A percentile compares a stretch with the other conserved stretches of the same genome.
Conservation (phyloP, 2,113 vertebrate species). For the Silurus glanis region DNA sequence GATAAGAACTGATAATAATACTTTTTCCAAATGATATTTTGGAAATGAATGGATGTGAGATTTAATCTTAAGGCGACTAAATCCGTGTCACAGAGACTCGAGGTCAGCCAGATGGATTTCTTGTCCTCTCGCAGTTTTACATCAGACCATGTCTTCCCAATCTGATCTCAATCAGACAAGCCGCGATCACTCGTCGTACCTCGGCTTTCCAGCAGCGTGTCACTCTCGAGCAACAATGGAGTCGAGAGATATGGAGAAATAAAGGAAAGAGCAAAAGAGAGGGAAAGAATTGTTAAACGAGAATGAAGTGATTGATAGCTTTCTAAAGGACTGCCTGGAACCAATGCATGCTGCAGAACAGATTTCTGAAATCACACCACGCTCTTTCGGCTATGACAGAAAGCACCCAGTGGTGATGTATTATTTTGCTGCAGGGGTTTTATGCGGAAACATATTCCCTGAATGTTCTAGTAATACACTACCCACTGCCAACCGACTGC, state of each 20-base stretch:
- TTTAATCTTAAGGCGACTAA: conserved; percentile 17
- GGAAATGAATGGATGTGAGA: conserved; percentile 12
- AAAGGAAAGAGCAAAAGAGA: conserved; percentile 21
- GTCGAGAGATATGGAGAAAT: neutral
- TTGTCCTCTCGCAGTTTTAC: conserved; percentile 29
- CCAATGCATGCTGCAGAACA: conserved; percentile 39
- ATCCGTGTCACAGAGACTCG: neutral
- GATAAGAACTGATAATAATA: conserved; percentile 21
- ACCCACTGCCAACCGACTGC: neutral
- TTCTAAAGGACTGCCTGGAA: conserved; percentile 49
- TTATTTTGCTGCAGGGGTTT: conserved; percentile 35
- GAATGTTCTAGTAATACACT: conserved; percentile 13
- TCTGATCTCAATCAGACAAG: conserved; percentile 53
- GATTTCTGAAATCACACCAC: conserved; percentile 43
- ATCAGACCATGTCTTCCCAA: conserved; percentile 36
- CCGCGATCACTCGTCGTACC: conserved; percentile 39
- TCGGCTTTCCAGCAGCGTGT: conserved; percentile 39
- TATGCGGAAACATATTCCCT: conserved; percentile 6
- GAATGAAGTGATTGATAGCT: conserved; percentile 47
- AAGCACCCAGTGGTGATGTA: conserved; percentile 35
- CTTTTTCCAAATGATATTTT: neutral
- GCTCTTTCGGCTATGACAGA: conserved; percentile 31
- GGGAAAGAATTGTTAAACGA: conserved; percentile 34
- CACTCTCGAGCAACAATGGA: conserved; percentile 25
- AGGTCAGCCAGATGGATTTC: conserved; percentile 29